phyloP scores from a whole-genome alignment of 2,113 vertebrate species.

The Charadrius vociferus region DNA sequence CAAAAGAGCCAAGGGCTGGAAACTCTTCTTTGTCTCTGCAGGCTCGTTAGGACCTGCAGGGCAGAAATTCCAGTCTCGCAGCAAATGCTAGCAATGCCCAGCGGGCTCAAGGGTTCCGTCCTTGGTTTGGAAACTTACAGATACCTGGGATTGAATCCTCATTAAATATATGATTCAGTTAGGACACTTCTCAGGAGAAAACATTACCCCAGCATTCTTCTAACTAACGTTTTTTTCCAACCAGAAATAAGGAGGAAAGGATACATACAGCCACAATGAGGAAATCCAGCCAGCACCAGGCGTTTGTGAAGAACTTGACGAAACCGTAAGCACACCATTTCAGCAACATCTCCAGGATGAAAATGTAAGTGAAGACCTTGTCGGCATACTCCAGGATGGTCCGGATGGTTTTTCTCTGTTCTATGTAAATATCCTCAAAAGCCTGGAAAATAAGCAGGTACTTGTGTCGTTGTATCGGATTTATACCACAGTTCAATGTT shows the following conservation, averaged over 20 bases:
- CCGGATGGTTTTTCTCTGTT: slow-evolving; percentile 93
- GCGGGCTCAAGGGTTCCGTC: neutral
- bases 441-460: slow-evolving; percentile 76
- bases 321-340: slow-evolving; percentile 99
- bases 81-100: neutral
- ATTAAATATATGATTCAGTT: accelerated
- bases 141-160: neutral
- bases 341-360: slow-evolving; percentile 98
- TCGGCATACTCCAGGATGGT: slow-evolving; percentile 94
- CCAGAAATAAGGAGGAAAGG: slow-evolving; percentile 34
- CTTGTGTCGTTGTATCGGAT: accelerated
- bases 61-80: neutral
- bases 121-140: neutral
- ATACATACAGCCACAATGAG: slow-evolving; percentile 99
- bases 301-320: slow-evolving; percentile 98
- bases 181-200: neutral
- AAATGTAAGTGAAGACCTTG: slow-evolving; percentile 98
- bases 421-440: slow-evolving; percentile 98
- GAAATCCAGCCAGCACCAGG: slow-evolving; percentile 99
- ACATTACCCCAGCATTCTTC: neutral
- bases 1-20: neutral
- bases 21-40: neutral
- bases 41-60: neutral
- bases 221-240: neutral
- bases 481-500: neutral